A percentile compares a stretch with the other conserved stretches of the same genome.
Conservation (phyloP, 2,797 vertebrate genomes). For the Aldrovandia affinis region DNA sequence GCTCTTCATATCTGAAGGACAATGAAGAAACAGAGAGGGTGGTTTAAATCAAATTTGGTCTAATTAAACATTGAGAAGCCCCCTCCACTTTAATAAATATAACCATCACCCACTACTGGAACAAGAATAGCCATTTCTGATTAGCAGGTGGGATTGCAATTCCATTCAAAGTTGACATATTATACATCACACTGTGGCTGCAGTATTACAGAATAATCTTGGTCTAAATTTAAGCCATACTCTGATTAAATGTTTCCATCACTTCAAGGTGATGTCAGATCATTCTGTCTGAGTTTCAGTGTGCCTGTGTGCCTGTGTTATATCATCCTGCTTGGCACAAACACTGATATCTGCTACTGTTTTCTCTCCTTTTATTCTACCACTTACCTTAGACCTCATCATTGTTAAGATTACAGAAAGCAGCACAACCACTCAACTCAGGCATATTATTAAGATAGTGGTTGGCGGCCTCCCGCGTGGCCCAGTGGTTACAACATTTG, state of each 20-base stretch:
- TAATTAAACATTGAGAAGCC: background rate
- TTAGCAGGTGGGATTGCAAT: background rate
- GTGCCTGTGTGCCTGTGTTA: no score
- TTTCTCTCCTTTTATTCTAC: background rate
- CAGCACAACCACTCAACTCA: background rate
- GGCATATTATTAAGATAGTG: no score
- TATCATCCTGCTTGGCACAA: no score
- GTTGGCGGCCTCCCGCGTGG: no score
- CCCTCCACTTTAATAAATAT: background rate
- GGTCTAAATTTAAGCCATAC: background rate
- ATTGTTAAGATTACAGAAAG: background rate
- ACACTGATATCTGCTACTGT: background rate
- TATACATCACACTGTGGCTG: background rate
- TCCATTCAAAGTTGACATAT: background rate
- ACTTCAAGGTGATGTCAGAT: background rate
- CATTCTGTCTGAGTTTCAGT: background rate
- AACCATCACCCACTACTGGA: background rate
- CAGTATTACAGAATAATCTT: background rate
- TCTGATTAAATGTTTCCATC: background rate
- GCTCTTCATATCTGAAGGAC: constrained; percentile 76
- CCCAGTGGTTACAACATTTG: no score
- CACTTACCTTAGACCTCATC: background rate
- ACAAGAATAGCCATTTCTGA: background rate
- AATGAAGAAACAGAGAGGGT: constrained; percentile 10
- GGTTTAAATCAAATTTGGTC: background rate